Conservation (phyloP, 30 jellyfish, hydroid and myxozoan genomes). For the Cassiopea andromeda region DNA sequence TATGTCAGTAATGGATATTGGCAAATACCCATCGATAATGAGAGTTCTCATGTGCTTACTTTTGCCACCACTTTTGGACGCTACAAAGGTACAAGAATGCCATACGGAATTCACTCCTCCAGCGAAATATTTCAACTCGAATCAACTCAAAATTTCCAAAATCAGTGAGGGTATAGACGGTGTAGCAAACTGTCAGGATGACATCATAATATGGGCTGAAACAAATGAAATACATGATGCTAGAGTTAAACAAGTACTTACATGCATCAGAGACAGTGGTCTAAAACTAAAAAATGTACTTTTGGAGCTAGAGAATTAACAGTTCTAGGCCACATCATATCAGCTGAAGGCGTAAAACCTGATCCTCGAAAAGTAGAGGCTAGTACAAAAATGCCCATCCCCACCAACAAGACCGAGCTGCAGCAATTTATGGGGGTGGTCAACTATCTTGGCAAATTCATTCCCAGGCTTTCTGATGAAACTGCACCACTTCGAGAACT, state of each 20-base stretch:
- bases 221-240: conserved; percentile 36
- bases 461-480: conserved; percentile 33
- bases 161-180: conserved; percentile 12
- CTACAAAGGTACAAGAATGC: conserved; percentile 20
- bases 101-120: conserved; percentile 35
- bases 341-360: conserved; percentile 57
- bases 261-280: not conserved
- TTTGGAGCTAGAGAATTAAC: conserved; percentile 45
- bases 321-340: conserved; percentile 54
- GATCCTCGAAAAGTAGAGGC: conserved; percentile 58
- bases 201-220: conserved; percentile 36
- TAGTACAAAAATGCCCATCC: conserved; percentile 8
- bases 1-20: conserved; percentile 44
- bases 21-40: conserved; percentile 2
- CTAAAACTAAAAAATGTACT: conserved; percentile 41
- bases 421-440: conserved; percentile 33
- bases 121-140: conserved; percentile 35
- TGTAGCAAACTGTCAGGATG: conserved; percentile 28
- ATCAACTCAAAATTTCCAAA: conserved; percentile 13
- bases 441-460: conserved; percentile 30
- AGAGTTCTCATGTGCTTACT: conserved; percentile 29
- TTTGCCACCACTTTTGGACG: conserved; percentile 49
- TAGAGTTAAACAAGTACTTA: not conserved
- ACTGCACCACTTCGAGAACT: conserved; percentile 46
- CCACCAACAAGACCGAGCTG: conserved; percentile 8